Percentiles rank a stretch among this genome's conserved stretches.
These are phyloP conservation scores for Holothuria leucospilota DNA, from an alignment of 53 echinoderm and acorn worm species.

Conservation along the genomic window DNA sequence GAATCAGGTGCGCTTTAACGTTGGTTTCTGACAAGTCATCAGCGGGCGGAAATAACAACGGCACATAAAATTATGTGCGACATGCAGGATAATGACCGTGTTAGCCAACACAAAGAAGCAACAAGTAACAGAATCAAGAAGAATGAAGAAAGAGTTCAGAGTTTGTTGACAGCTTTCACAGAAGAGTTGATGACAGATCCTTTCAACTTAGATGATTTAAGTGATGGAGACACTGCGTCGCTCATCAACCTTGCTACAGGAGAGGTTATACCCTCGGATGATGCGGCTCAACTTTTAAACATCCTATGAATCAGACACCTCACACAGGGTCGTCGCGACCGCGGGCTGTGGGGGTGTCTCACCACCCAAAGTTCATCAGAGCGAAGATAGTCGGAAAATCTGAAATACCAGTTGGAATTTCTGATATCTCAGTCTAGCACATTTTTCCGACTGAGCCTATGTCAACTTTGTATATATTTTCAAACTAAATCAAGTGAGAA, in stretches of 20 bases:
- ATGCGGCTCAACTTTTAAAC: background rate
- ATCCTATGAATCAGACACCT: background rate
- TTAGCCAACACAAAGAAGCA: background rate
- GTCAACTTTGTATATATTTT: too few relatives aligned
- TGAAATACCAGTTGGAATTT: too few relatives aligned
- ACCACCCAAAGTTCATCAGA: too few relatives aligned
- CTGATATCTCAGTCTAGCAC: too few relatives aligned
- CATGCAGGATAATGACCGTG: too few relatives aligned
- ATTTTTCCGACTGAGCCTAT: too few relatives aligned
- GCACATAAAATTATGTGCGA: too few relatives aligned
- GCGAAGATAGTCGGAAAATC: too few relatives aligned
- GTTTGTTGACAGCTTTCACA: background rate
- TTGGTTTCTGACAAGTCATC: slow-evolving; percentile 47
- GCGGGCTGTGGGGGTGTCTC: too few relatives aligned
- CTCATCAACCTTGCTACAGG: slow-evolving; percentile 15
- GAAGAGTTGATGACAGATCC: background rate
- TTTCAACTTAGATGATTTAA: too few relatives aligned
- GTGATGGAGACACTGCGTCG: background rate
- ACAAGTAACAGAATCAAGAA: background rate
- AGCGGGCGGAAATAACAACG: slow-evolving; percentile 11
- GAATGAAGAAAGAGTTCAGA: background rate
- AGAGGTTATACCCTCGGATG: background rate
- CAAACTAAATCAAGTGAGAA: too few relatives aligned
- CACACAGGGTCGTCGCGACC: too few relatives aligned
- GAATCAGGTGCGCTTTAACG: background rate